A percentile compares a stretch with the other conserved stretches of the same genome.
These are phyloP conservation scores for Synanthedon andrenaeformis DNA, from an alignment of 2,888 invertebrate genomes.

Conservation along the genomic window DNA sequence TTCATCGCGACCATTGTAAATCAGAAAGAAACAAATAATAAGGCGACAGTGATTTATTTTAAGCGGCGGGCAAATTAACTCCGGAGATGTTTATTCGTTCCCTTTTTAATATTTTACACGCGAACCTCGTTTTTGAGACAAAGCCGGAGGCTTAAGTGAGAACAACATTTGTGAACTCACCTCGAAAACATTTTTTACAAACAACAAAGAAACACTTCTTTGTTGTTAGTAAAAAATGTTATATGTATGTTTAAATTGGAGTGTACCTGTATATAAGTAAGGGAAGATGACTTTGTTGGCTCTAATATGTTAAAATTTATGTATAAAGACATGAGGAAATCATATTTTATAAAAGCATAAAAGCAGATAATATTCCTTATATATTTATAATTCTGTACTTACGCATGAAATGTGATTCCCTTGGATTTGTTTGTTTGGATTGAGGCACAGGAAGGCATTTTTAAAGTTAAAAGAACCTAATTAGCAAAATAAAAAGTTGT, in stretches of 20 bases:
- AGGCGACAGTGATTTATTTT: slow-evolving; percentile 35
- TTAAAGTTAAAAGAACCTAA: too few relatives aligned
- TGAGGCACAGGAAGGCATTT: too few relatives aligned
- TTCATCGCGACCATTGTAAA: slow-evolving; percentile 8
- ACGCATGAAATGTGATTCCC: too few relatives aligned
- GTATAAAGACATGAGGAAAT: too few relatives aligned
- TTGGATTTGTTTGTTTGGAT: too few relatives aligned
- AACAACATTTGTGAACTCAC: slow-evolving; percentile 23
- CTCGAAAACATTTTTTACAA: slow-evolving; percentile 5
- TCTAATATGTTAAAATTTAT: too few relatives aligned
- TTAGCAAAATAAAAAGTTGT: too few relatives aligned
- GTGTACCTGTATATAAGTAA: background rate
- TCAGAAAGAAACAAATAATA: slow-evolving; percentile 21
- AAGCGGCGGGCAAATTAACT: slow-evolving; percentile 36
- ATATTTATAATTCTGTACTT: too few relatives aligned
- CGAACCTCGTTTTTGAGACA: slow-evolving; percentile 22
- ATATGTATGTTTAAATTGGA: background rate
- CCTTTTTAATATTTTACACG: slow-evolving; percentile 39
- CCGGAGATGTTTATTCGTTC: slow-evolving; percentile 30
- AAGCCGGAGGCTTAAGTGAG: slow-evolving; percentile 18
- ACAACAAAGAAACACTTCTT: background rate
- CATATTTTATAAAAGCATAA: too few relatives aligned
- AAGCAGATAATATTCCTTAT: too few relatives aligned
- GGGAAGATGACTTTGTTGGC: background rate
- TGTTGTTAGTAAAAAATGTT: too few relatives aligned